Percentiles rank a stretch among this genome's conserved stretches.
phyloP scores from a whole-genome alignment of 2,113 vertebrate genomes.

The Noctilio leporinus region DNA sequence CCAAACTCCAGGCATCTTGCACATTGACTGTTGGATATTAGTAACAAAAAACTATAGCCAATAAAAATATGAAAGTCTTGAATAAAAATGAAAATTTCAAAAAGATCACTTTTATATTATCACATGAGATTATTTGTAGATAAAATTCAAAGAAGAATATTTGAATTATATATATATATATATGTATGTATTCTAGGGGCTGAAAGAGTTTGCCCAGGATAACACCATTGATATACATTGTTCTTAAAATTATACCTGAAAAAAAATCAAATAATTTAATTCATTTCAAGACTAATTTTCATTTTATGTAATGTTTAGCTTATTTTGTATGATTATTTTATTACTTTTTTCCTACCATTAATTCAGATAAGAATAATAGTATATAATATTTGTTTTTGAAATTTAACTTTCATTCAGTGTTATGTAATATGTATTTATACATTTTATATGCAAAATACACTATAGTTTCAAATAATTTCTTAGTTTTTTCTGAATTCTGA shows the following conservation, averaged over 20 bases:
- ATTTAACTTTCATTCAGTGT: background rate
- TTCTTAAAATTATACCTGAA: background rate
- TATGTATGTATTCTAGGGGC: too few relatives aligned
- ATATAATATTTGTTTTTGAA: background rate
- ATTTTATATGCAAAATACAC: background rate
- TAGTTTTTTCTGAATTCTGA: background rate
- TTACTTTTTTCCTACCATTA: background rate
- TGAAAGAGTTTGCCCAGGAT: background rate
- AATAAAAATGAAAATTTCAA: background rate
- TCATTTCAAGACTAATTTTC: background rate
- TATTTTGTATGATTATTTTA: background rate
- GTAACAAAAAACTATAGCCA: conserved; percentile 16
- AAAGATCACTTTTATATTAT: background rate
- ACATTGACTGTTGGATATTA: background rate
- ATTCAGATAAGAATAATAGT: background rate
- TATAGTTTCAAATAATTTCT: background rate
- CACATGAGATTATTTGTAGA: background rate
- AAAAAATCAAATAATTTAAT: background rate
- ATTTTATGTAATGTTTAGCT: background rate
- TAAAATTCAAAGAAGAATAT: background rate
- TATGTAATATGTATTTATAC: background rate
- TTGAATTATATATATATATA: too few relatives aligned
- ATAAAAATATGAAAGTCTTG: background rate
- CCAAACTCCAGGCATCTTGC: background rate
- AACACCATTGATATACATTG: background rate